Base-by-base conservation (phyloP, 2,888 invertebrate genomes). In the Biston betularia region DNA sequence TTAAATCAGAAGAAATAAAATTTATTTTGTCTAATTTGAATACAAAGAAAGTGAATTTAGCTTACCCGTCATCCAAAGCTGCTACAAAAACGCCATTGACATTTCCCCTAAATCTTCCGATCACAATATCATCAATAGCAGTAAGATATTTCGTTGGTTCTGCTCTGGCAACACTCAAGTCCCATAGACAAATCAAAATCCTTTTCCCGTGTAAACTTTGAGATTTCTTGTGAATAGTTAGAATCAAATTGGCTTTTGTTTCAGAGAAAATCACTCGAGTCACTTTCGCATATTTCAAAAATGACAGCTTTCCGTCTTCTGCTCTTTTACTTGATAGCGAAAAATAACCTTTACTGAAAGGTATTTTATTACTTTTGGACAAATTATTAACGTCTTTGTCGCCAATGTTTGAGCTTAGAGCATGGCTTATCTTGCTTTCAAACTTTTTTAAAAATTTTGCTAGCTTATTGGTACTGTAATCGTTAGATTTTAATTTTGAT, bases 51-150 rank as follows among this genome's bases (percentile, higher is more conserved):
- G 10, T 14, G 6, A 9, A 58, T 49, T 50, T 40, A 7, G 64
- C 88, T 83, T 77, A 93, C 93, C 92, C 84, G 74, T 94, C 93
- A 59, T 84, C 79, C 62, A 93, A 81, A 40, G 89, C 90, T 40
- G 89, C 93, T 0, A 90, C 84, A 59, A 93, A 85, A 48, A 89
- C 73, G 0, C 93, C 93, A 71, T 89, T 86, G n/a, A 82, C 76
- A 46, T 72, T 80, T 0, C 92, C 93, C 63, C 75, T 83, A 59
- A 87, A 87, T 65, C 78, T 78, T 45, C 88, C 91, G 61, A 87
- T 80, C 3, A 71, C 71, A 6, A 93, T 79, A 78, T 88, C 81
- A 55, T 92, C 89, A 65, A 90, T 85, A 0, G 89, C 86, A 6
- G 87, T 81, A 34, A 94, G 75, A 59, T 88, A 68, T 78, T 91